Evolutionary conservation across 92 coral and sea anemone species (phyloP).

Genomic region (Anthopleura xanthogrammica): DNA sequence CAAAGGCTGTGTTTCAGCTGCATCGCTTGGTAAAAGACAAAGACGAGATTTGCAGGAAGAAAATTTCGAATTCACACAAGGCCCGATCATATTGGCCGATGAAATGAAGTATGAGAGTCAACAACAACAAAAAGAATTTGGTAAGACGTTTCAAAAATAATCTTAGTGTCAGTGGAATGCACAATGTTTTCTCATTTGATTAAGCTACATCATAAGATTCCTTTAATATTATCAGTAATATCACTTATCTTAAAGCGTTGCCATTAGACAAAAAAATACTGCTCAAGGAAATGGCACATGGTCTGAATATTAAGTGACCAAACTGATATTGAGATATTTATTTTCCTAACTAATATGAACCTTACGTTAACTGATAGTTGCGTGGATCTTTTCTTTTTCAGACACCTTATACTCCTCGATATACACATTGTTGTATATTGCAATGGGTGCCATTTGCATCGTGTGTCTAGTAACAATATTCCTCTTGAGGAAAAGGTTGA

Average conservation of each 20-base stretch:
- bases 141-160: background rate
- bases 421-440: slow-evolving; percentile 48
- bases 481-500: slow-evolving; percentile 46
- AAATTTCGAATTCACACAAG: slow-evolving; percentile 55
- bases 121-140: background rate
- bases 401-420: slow-evolving; percentile 35
- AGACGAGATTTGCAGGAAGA: slow-evolving; percentile 40
- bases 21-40: slow-evolving; percentile 32
- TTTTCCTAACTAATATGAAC: too few relatives aligned
- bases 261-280: too few relatives aligned
- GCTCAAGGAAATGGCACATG: too few relatives aligned
- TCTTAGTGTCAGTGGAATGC: too few relatives aligned
- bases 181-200: too few relatives aligned
- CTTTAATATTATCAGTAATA: too few relatives aligned
- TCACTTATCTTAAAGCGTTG: too few relatives aligned
- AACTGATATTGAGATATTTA: too few relatives aligned
- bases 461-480: slow-evolving; percentile 53
- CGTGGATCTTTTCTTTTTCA: slow-evolving; percentile 14
- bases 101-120: background rate
- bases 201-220: too few relatives aligned
- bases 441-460: slow-evolving; percentile 64
- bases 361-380: too few relatives aligned
- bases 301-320: too few relatives aligned
- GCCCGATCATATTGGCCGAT: slow-evolving; percentile 55
- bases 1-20: slow-evolving; percentile 36